Evolutionary conservation across 2,888 invertebrate species (phyloP).

Genomic region (Gryllus longicercus): DNA sequence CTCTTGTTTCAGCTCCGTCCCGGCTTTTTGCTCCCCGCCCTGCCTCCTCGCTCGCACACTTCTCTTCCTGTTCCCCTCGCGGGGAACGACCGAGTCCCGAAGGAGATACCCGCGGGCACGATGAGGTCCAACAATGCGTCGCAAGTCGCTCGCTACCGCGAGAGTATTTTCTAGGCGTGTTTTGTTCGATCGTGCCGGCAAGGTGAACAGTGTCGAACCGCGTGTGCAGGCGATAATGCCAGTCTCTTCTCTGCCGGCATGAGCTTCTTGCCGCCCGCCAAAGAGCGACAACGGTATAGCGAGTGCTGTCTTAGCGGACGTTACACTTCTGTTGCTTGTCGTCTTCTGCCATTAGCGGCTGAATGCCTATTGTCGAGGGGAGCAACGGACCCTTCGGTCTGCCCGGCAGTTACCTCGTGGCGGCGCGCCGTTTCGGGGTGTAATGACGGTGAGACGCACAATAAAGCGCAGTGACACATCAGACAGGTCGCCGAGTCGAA

Average conservation of each 20-base stretch:
- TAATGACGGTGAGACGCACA: not conserved
- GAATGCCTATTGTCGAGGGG: not conserved
- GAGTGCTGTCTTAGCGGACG: not conserved
- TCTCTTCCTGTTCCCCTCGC: slow-evolving; percentile 17
- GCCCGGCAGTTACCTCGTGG: not conserved
- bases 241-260: not conserved
- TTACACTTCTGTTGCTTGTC: not conserved
- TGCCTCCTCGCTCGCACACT: not conserved
- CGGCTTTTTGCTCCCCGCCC: not conserved
- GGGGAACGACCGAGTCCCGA: not conserved
- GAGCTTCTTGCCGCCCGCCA: not conserved
- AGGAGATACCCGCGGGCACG: not conserved
- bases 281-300: not conserved
- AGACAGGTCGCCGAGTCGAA: not conserved
- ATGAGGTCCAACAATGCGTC: not conserved
- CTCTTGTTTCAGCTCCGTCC: not conserved
- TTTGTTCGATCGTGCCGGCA: not conserved
- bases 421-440: not conserved
- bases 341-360: not conserved
- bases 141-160: not conserved
- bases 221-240: not conserved
- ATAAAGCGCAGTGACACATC: not conserved
- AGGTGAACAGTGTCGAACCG: not conserved
- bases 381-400: no score
- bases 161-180: not conserved